These are phyloP conservation scores for Pachyuromys duprasi DNA, from an alignment of 2,797 vertebrate genomes.

Conservation along the genomic window DNA sequence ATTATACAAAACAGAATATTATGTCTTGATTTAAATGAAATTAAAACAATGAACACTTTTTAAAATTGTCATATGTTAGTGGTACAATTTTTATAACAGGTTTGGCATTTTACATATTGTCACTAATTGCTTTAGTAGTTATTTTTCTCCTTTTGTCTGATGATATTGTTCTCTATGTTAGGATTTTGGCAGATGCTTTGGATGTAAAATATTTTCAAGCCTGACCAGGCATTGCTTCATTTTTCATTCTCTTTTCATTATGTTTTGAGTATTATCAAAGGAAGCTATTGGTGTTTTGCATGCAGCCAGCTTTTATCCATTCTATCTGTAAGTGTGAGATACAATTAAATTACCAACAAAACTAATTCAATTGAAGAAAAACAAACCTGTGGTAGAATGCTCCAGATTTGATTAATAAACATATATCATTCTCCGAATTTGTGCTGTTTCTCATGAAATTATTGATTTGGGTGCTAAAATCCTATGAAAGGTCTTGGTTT, in stretches of 20 bases:
- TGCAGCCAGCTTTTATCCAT: constrained; percentile 54
- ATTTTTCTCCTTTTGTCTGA: constrained; percentile 58
- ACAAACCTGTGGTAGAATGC: not conserved
- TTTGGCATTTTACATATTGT: constrained; percentile 53
- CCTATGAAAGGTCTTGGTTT: not conserved
- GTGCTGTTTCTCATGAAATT: constrained; percentile 3
- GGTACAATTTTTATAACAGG: constrained; percentile 61
- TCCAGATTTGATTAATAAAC: constrained; percentile 30
- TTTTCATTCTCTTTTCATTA: constrained; percentile 66
- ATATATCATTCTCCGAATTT: not conserved
- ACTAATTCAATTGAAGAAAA: constrained; percentile 29
- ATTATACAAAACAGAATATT: constrained; percentile 43
- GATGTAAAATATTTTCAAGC: constrained; percentile 71
- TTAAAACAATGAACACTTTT: constrained; percentile 63
- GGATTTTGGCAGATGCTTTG: constrained; percentile 66
- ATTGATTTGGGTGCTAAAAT: not conserved
- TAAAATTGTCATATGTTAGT: constrained; percentile 41
- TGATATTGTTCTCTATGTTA: constrained; percentile 67
- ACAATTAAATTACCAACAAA: constrained; percentile 40
- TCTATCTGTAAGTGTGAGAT: constrained; percentile 47
- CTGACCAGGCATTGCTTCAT: constrained; percentile 65
- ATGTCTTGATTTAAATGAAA: constrained; percentile 59
- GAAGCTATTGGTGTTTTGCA: constrained; percentile 44
- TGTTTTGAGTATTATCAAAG: constrained; percentile 61
- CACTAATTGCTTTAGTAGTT: constrained; percentile 59